Base-by-base conservation (phyloP, 2,113 vertebrate species). In the Capreolus pygargus region DNA sequence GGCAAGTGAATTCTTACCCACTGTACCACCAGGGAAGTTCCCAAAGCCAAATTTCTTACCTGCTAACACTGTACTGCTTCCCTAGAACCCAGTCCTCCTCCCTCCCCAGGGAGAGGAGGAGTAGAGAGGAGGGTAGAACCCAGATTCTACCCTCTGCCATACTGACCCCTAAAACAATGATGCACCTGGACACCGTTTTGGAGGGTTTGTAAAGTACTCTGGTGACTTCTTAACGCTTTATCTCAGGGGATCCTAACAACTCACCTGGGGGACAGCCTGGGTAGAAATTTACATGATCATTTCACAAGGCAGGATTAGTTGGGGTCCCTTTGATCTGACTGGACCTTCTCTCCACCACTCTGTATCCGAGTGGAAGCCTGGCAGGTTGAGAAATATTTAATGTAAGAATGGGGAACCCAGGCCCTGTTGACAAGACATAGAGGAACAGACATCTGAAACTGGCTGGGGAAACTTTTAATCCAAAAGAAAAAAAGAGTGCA, bases 381-480 rank as follows among this genome's bases (percentile, higher is more conserved):
- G 14, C 36, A 52, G 16, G 50, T 33, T 50, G n/a, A 83, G 50
- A 90, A 96, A 85, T 12, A n/a, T 23, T 6, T 43, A 28, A 7
- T 7, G 12, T 87, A 70, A 58, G 70, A 81, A 79, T 21, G 33
- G 47, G 11, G 52, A 30, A 36, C 33, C 28, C n/a, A 9, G 30
- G 30, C 7, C 7, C 86, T 17, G 6, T 27, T 1, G 0, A 67
- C 3, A 52, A 27, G 0, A 67, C 2, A 52, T 21, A 47, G 57
- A 96, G 90, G 78, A 96, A 43, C 0, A 94, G 94, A 96, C 5
- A 36, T 17, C 36, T 12, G n/a, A 88, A 92, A 92, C 5, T 60
- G 74, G 47, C 90, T 87, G 36, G 50, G 50, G 74, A 94, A 94
- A 92, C 30, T 96, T 90, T 97, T 91, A 58, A 97, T 64, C 61